Conservation (phyloP, 2,888 invertebrate species). For the Cancer borealis region DNA sequence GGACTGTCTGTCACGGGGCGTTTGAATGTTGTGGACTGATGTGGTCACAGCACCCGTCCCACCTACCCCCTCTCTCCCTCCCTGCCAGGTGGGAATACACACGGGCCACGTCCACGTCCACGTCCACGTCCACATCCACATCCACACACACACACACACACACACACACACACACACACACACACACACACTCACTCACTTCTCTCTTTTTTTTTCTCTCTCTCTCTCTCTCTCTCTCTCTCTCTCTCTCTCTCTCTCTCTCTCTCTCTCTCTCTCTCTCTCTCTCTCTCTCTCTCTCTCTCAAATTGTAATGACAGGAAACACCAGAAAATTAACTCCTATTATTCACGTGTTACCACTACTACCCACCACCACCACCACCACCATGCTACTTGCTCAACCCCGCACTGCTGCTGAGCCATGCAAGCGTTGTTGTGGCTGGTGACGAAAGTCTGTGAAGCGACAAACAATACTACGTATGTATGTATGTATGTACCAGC, state of each 20-base stretch:
- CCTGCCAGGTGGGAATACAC: background rate
- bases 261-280: background rate
- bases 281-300: background rate
- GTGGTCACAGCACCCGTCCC: background rate
- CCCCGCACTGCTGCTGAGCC: background rate
- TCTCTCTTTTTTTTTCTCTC: background rate
- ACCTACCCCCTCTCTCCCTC: background rate
- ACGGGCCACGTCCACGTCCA: too few relatives aligned
- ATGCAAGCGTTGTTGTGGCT: background rate
- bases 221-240: constrained; percentile 22
- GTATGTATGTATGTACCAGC: background rate
- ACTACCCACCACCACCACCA: background rate
- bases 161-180: too few relatives aligned
- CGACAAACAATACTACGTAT: background rate
- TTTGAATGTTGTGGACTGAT: background rate
- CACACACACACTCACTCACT: too few relatives aligned
- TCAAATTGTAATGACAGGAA: constrained; percentile 12
- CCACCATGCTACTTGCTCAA: background rate
- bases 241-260: background rate
- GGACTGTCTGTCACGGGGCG: background rate
- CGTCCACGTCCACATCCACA: too few relatives aligned
- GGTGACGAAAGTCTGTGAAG: background rate
- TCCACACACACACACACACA: too few relatives aligned
- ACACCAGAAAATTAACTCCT: background rate
- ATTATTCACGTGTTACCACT: background rate